Evolutionary conservation across 2,888 invertebrate species (phyloP), one percentile per base, ranked within the genome.

Genomic region (Asteroscopus sphinx): DNA sequence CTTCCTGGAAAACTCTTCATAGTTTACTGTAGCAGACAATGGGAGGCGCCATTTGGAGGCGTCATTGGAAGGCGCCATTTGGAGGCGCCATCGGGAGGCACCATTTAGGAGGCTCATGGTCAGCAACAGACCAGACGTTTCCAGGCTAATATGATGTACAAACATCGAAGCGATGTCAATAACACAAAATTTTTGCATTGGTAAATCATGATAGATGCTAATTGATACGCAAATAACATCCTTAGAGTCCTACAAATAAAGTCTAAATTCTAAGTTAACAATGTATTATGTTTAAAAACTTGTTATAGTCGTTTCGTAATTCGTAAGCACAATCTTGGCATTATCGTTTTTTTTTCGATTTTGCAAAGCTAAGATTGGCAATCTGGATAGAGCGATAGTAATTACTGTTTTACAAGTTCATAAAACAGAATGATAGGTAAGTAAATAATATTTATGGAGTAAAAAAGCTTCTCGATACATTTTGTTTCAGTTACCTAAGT

Each of bases 261-360:
- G 41, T 5, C 17, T 11, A 54, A 44, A 69, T 9, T 57, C 12
- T 7, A 12, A 33, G 0, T 11, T 7, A 47, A 26, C 35, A 41
- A 25, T 25, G 25, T 9, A 12, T 35, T 40, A 57, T 40, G 60
- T 68, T 62, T 21, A 57, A 49, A 40, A 65, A 44, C 52, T 54
- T 52, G 59, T 66, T 65, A 54, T 58, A 39, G 41, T 45, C 47
- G 48, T 59, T 79, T n/a, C n/a, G n/a, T n/a, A n/a, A n/a, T 70
- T 80, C 67, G 81, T 64, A 79, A 81, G 67, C 46, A 41, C 51
- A 61, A 73, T 69, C 71, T 68, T 63, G 63, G 48, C 67, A 60
- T 68, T 65, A 77, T 67, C 51, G 54, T 57, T 69, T 67, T 75
- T 75, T 68, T 73, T 72, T 64, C 51, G 60, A 55, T 66, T 69